A percentile compares a stretch with the other conserved stretches of the same genome.
phyloP scores from a whole-genome alignment of 2,113 vertebrate genomes.

The Vombatus ursinus region DNA sequence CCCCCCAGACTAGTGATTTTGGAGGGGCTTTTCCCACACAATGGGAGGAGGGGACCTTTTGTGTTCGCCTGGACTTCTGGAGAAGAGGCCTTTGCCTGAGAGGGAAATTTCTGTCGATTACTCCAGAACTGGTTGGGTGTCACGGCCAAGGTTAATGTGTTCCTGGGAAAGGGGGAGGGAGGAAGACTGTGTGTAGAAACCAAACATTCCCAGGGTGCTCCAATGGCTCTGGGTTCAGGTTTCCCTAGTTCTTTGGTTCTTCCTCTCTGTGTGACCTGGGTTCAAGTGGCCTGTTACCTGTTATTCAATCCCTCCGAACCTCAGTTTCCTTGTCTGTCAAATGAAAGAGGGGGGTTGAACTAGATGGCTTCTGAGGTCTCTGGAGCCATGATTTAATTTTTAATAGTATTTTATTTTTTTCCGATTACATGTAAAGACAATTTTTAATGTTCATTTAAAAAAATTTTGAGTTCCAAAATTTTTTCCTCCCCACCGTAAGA shows the following conservation, averaged over 20 bases:
- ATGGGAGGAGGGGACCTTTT: background rate
- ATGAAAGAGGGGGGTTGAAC: background rate
- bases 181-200: background rate
- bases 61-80: background rate
- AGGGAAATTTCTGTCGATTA: background rate
- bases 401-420: too few species aligned
- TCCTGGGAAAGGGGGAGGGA: background rate
- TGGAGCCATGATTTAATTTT: background rate
- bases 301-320: background rate
- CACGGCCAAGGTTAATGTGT: background rate
- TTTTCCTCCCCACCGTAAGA: background rate
- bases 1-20: background rate
- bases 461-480: too few species aligned
- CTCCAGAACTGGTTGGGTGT: background rate
- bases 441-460: background rate
- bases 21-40: background rate
- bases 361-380: background rate
- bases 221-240: background rate
- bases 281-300: background rate
- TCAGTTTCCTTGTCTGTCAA: background rate
- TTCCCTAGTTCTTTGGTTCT: background rate
- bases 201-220: background rate
- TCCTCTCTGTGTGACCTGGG: background rate
- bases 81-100: background rate
- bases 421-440: background rate